Evolutionary conservation across 2,888 invertebrate genomes (phyloP).

Genomic region (Synanthedon vespiformis): DNA sequence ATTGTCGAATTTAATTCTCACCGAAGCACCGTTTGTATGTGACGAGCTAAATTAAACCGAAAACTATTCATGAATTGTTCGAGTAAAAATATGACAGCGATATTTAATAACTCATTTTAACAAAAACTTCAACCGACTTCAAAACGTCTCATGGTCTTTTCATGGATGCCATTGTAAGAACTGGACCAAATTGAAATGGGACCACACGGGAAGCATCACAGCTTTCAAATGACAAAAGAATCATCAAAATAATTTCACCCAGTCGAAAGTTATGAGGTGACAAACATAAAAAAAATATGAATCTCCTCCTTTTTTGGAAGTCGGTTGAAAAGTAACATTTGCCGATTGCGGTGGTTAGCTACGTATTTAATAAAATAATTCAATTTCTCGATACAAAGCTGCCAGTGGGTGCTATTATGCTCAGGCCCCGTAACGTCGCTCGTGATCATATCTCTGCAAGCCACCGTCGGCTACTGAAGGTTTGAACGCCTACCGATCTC

Average conservation of each 20-base stretch:
- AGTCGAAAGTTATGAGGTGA: no score
- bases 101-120: not conserved
- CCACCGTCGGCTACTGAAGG: constrained; percentile 39
- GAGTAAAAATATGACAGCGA: not conserved
- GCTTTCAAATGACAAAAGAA: no score
- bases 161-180: no score
- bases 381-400: constrained; percentile 19
- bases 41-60: not conserved
- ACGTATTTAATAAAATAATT: constrained; percentile 11
- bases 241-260: no score
- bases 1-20: not conserved
- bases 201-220: no score
- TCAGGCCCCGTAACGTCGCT: constrained; percentile 3
- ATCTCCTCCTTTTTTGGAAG: no score
- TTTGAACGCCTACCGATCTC: constrained; percentile 7
- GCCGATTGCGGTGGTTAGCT: not conserved
- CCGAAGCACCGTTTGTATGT: not conserved
- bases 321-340: no score
- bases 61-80: not conserved
- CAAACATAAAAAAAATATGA: no score
- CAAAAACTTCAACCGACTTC: no score
- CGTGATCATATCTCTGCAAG: constrained; percentile 37
- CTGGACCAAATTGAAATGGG: no score
- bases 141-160: no score
- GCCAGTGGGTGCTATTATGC: constrained; percentile 11